These are phyloP conservation scores for Drosophila lini DNA, from an alignment of 1,140 invertebrate genomes.

Conservation along the genomic window DNA sequence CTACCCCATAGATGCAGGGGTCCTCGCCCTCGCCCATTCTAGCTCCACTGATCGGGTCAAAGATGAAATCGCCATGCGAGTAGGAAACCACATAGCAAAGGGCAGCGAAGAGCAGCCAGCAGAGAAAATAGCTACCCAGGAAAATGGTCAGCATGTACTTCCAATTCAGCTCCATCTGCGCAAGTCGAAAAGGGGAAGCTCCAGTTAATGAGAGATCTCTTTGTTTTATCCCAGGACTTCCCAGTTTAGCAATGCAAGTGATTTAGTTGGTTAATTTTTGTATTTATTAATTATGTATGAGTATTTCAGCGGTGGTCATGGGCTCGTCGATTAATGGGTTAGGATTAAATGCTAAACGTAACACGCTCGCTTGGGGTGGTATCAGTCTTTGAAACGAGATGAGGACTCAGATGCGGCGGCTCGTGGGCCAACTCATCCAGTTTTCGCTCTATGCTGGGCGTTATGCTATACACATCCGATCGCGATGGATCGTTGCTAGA, in stretches of 20 bases:
- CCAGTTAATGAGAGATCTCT: not conserved
- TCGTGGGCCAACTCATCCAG: constrained; percentile 68
- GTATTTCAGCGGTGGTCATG: constrained; percentile 12
- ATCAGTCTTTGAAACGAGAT: constrained; percentile 30
- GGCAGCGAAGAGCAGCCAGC: constrained; percentile 86
- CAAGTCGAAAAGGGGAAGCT: not conserved
- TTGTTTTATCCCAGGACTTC: not conserved
- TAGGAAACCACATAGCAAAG: constrained; percentile 86
- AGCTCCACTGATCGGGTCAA: constrained; percentile 65
- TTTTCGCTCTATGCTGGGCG: constrained; percentile 69
- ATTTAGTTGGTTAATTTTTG: constrained; percentile 50
- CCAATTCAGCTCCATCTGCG: constrained; percentile 87
- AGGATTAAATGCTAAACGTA: constrained; percentile 66
- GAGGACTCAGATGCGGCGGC: constrained; percentile 41
- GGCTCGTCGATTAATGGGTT: constrained; percentile 19
- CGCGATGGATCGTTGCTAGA: constrained; percentile 14
- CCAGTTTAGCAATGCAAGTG: constrained; percentile 29
- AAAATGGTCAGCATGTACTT: constrained; percentile 86
- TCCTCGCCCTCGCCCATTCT: constrained; percentile 71
- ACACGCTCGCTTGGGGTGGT: constrained; percentile 49
- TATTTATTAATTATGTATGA: constrained; percentile 51
- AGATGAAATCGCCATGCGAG: constrained; percentile 85
- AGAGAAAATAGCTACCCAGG: constrained; percentile 85
- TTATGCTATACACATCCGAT: constrained; percentile 74
- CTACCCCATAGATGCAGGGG: constrained; percentile 85